phyloP scores from a whole-genome alignment of 2,113 vertebrate genomes.

The Neolamprologus hecqui region DNA sequence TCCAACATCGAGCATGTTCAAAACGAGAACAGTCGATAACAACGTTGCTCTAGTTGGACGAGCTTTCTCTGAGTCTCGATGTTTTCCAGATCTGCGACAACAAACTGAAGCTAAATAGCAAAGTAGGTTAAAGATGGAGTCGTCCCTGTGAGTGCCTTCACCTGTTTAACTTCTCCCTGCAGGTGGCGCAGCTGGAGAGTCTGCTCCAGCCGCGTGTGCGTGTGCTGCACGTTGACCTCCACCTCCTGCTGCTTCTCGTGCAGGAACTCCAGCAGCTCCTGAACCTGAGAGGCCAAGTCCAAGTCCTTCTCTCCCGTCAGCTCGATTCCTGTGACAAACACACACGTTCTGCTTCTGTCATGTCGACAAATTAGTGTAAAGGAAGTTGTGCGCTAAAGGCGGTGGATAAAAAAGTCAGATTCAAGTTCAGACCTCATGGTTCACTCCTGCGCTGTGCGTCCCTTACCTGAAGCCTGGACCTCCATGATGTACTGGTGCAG shows the following conservation, averaged over 20 bases:
- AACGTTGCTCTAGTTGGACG: neutral
- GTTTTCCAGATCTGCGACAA: neutral
- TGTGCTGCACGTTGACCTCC: constrained; percentile 89
- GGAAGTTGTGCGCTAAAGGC: neutral
- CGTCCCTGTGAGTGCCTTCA: constrained; percentile 10
- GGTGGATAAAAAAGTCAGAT: neutral
- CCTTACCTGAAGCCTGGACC: constrained; percentile 91
- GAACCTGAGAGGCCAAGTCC: constrained; percentile 94
- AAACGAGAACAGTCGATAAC: neutral
- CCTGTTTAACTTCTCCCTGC: constrained; percentile 97
- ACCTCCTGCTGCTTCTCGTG: constrained; percentile 96
- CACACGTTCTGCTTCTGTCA: neutral
- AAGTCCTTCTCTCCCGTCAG: constrained; percentile 95
- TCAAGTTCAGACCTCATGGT: neutral
- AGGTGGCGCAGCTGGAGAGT: constrained; percentile 91
- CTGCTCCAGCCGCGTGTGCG: constrained; percentile 89
- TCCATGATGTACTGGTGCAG: constrained; percentile 99
- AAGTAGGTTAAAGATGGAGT: neutral
- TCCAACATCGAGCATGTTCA: neutral
- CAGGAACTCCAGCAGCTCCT: constrained; percentile 95
- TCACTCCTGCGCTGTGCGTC: neutral
- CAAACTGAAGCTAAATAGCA: neutral
- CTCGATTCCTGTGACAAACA: constrained; percentile 81
- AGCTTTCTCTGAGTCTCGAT: neutral
- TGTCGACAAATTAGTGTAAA: neutral